Base-by-base conservation (phyloP, 2,888 invertebrate species). In the Drosophila dives region DNA sequence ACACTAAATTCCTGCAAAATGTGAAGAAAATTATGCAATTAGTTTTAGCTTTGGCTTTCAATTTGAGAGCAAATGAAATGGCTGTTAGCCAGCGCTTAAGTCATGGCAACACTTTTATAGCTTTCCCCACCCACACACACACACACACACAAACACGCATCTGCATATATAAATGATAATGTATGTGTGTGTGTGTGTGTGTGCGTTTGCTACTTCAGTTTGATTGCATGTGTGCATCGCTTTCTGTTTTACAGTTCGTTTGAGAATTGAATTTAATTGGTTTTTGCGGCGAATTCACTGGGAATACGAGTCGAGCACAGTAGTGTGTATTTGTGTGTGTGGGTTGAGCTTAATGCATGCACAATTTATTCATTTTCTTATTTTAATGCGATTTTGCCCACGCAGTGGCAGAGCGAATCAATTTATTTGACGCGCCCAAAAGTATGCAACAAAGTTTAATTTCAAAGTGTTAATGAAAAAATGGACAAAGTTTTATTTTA, bases 181-280 rank as follows among this genome's bases (percentile, higher is more conserved):
- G 26, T 23, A 1, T 15, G 45, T 36, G 29, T 20, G 42, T 50
- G 53, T 29, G 29, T 23, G 42, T 50, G 53, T 58, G 64, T 42
- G 33, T 60, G 56, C 6, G 33, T 49, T 49, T 64, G 69, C 48
- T 32, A 55, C 50, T 54, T 56, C 64, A 56, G 64, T 70, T 80
- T 62, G 65, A 73, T 68, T 72, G 62, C 68, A 72, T 69, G 55
- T 64, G 71, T 59, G 53, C 58, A 60, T 74, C 77, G 69, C 80
- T 73, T 73, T 73, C 71, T 71, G 77, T 77, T 86, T 86, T 74
- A 69, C 84, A 80, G 69, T 80, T 84, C 76, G 86, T 74, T 83
- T 76, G 80, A 74, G 80, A 45, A 45, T 65, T 75, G 34, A 84
- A 77, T 74, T 89, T 86, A 88, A 86, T 86, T 86, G 86, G 75